These are phyloP conservation scores for Drosophila ficusphila DNA, from an alignment of 1,140 invertebrate genomes.

Conservation along the genomic window DNA sequence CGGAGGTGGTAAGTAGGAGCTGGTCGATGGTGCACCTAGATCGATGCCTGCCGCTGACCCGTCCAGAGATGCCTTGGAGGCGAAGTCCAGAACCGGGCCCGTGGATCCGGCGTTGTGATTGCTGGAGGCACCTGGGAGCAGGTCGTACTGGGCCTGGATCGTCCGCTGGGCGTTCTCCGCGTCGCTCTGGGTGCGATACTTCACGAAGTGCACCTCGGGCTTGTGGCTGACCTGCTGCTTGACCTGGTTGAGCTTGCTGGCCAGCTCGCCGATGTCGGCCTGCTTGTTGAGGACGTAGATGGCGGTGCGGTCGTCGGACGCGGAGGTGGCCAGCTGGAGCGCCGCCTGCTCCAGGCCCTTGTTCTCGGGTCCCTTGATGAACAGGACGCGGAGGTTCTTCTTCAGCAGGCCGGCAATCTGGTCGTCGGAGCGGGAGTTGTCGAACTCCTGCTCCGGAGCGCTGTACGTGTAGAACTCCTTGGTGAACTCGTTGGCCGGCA, in stretches of 20 bases:
- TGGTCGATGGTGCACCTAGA: conserved; percentile 44
- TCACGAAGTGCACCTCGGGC: conserved; percentile 90
- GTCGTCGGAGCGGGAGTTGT: conserved; percentile 46
- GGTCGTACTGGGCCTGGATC: conserved; percentile 73
- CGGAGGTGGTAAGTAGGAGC: conserved; percentile 70
- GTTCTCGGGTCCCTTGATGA: conserved; percentile 90
- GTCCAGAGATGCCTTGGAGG: conserved; percentile 26
- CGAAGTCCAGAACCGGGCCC: conserved; percentile 62
- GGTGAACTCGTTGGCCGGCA: conserved; percentile 57
- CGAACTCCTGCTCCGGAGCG: conserved; percentile 71
- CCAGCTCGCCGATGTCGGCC: conserved; percentile 61
- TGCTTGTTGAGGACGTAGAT: conserved; percentile 93
- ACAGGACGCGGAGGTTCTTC: conserved; percentile 93
- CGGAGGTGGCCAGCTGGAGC: conserved; percentile 87
- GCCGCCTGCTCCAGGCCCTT: conserved; percentile 86
- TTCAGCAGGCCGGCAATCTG: conserved; percentile 85
- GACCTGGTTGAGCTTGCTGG: conserved; percentile 58
- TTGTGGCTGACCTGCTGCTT: conserved; percentile 82
- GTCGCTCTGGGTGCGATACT: conserved; percentile 88
- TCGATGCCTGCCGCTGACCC: conserved; percentile 13
- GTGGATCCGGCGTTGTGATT: conserved; percentile 59
- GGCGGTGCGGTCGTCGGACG: conserved; percentile 91
- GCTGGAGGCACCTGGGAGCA: conserved; percentile 56
- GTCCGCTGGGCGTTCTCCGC: conserved; percentile 73
- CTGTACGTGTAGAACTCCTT: conserved; percentile 72